A percentile compares a stretch with the other conserved stretches of the same genome.
These are phyloP conservation scores for Xestia c-nigrum DNA, from an alignment of 2,888 invertebrate genomes.

Conservation along the genomic window DNA sequence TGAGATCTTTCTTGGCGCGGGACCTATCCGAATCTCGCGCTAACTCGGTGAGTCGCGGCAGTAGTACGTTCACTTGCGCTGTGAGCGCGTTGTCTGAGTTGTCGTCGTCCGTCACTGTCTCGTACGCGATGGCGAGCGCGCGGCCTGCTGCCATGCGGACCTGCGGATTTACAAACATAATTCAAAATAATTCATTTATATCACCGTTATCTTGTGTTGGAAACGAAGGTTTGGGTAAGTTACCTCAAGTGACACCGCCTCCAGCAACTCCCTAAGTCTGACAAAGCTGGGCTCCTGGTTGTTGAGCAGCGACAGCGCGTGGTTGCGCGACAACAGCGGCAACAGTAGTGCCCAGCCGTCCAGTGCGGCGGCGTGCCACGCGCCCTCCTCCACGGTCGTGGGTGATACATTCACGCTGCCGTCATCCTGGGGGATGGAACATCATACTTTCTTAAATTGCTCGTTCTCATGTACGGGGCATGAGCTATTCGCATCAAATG, in stretches of 20 bases:
- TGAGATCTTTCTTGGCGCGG: slow-evolving; percentile 76
- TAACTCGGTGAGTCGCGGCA: slow-evolving; percentile 96
- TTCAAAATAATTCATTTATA: neutral
- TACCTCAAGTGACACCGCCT: slow-evolving; percentile 75
- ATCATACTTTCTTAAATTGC: neutral
- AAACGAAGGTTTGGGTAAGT: neutral
- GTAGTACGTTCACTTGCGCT: neutral
- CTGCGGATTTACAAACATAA: slow-evolving; percentile 57
- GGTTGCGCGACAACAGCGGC: slow-evolving; percentile 93
- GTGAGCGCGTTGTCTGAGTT: neutral
- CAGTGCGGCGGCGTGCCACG: slow-evolving; percentile 95
- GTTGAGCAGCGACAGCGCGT: slow-evolving; percentile 90
- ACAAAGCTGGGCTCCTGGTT: slow-evolving; percentile 73
- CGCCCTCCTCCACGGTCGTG: slow-evolving; percentile 92
- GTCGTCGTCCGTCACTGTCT: slow-evolving; percentile 91
- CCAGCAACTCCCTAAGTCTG: slow-evolving; percentile 91
- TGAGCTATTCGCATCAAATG: neutral
- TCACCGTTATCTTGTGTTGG: neutral
- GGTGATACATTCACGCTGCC: slow-evolving; percentile 91
- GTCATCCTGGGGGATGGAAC: slow-evolving; percentile 91
- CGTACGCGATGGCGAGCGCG: slow-evolving; percentile 74
- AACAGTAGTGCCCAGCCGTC: slow-evolving; percentile 97
- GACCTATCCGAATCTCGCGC: slow-evolving; percentile 98
- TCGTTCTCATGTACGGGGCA: neutral
- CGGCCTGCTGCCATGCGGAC: slow-evolving; percentile 93